Percentiles rank a stretch among this genome's conserved stretches.
Conservation (phyloP, 2,888 invertebrate genomes). For the Loripinus fragilis region DNA sequence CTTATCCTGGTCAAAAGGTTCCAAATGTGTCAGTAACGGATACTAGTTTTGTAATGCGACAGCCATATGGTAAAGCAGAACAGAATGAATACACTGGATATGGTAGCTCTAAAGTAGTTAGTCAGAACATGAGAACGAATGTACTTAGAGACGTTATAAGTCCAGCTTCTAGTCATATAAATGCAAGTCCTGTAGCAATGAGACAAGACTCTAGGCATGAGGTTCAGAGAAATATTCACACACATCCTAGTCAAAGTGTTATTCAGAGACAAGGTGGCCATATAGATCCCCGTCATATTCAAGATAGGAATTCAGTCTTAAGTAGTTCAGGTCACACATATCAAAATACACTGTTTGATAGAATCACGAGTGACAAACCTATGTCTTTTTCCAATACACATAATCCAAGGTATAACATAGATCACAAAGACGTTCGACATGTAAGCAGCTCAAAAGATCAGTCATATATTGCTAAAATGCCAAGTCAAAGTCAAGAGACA, state of each 20-base stretch:
- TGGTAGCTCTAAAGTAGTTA: not conserved
- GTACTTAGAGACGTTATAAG: not conserved
- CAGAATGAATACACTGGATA: not conserved
- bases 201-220: not conserved
- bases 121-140: not conserved
- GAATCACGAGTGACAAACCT: not conserved
- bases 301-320: not conserved
- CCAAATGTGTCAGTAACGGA: not conserved
- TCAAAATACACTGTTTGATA: too few species aligned
- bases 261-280: not conserved
- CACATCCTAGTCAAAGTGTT: conserved; percentile 18
- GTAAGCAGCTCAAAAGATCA: not conserved
- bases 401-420: not conserved
- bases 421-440: not conserved
- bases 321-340: not conserved
- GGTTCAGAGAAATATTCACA: not conserved
- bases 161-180: conserved; percentile 9
- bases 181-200: not conserved
- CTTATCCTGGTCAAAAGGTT: not conserved
- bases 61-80: not conserved
- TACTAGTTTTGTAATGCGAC: not conserved
- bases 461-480: not conserved
- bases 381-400: not conserved
- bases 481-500: not conserved
- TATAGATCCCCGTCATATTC: not conserved